Evolutionary conservation across 2,888 invertebrate species (phyloP), one percentile per base, ranked within the genome.

Genomic region (Pegoplata infirma): DNA sequence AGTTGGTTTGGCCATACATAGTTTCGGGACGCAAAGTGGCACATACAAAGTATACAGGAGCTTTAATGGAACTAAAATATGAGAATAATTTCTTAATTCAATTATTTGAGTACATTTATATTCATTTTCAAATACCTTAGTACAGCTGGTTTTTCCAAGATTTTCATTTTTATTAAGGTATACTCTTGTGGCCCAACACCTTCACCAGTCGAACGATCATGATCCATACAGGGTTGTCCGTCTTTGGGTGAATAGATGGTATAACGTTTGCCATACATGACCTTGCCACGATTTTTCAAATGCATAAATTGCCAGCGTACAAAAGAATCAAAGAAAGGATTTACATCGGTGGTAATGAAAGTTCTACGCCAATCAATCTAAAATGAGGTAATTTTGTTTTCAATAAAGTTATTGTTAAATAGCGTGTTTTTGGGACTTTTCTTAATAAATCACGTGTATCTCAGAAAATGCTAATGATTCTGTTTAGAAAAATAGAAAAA

Each of bases 1-100:
- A 99, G 88, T 99, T 99, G 0, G 99, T 99, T 91, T 99, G 99
- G 0, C 99, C 99, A 87, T 98, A 99, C 99, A 99, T 99, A 0
- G 99, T 99, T 91, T 99, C 99, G 1, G 99, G 98, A 75, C 99
- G 92, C n/a, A 99, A 91, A 5, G 99, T 99, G 7, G 98, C 99
- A 16, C 98, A 98, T 10, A 99, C 98, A 77, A 99, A 91, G 58
- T 81, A 90, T 56, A 90, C 82, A 5, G 87, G 80, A 2, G 80
- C 82, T 76, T 84, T 86, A 0, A 88, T 82, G 23, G 85, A 73
- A 32, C 88, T 89, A 36, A 23, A 66, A n/a, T n/a, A n/a, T n/a
- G n/a, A n/a, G n/a, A n/a, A n/a, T n/a, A n/a, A n/a, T n/a, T n/a
- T n/a, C n/a, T n/a, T n/a, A 32, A 16, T 49, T 6, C 7, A 58